Base-by-base conservation (phyloP, 1,140 invertebrate genomes). In the Tetranychus urticae region DNA sequence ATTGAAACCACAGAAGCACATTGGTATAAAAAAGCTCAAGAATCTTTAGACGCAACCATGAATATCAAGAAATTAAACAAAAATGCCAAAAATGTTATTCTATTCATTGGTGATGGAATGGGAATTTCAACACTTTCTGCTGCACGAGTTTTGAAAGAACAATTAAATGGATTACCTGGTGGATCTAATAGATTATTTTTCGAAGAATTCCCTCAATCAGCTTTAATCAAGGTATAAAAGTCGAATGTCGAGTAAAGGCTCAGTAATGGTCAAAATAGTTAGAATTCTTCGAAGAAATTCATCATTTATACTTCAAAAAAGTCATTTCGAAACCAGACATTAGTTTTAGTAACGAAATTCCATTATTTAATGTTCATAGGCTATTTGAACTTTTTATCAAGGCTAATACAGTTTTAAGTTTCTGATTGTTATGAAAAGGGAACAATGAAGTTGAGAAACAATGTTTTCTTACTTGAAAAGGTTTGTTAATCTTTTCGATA, bases 61-160 rank as follows among this genome's bases (percentile, higher is more conserved):
- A 45, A 42, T 8, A 7, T 14, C 8, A 46, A 58, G 23, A 33
- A 42, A 12, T 45, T 14, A 31, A 23, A 58, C 1, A 42, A 58
- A 33, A 12, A 10, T 46, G 90, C 90, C 0, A 88, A 84, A 71
- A 94, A 94, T 71, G 82, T 92, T 0, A 86, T 94, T 34, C 64
- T 94, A 0, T 94, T 94, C 68, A 74, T 94, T 12, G 91, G 89
- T 0, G 89, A 94, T 69, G 90, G 91, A 1, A 93, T 97, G 89
- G 88, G 89, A 6, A 78, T 86, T 77, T 85, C 85, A 42, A 91
- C 89, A 0, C 77, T 89, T 31, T 89, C 88, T 0, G 86, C 89
- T 0, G 80, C 84, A 0, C 76, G 91, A 61, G 76, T 77, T 12
- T 67, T 69, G 33, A 71, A 72, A 60, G 73, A 73, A 13, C 75